Base-by-base conservation (phyloP, 2,113 vertebrate species). In the Semnornis frantzii region DNA sequence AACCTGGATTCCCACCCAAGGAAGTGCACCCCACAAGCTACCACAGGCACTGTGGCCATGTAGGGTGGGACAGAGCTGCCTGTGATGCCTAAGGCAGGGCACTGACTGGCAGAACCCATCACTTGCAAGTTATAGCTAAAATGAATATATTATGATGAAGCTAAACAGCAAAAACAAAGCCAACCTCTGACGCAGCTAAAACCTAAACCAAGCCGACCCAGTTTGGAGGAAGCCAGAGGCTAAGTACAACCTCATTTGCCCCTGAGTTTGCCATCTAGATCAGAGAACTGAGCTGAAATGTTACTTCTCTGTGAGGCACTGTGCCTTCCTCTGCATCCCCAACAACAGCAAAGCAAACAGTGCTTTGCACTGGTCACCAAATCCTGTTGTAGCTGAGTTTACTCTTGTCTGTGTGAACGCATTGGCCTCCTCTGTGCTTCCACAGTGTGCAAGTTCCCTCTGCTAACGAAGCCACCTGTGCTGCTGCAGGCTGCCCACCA, bases 331-430 rank as follows among this genome's bases (percentile, higher is more conserved):
- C 79, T 71, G 66, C 71, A 92, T 19, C 64, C 78, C 64, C 82
- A 95, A 55, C 78, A 82, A 28, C 58, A 87, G 81, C 66, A 70
- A 76, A 76, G 28, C 2, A 55, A 96, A 91, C 44, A 87, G 65
- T 87, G 44, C 60, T 73, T 85, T 3, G 3, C 52, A 18, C 85
- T 87, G 82, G 42, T 72, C 91, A 91, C 82, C 89, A 92, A 60
- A 80, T 82, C 78, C 71, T 82, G 63, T 73, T 92, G 75, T 80
- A 76, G 34, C 0, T 0, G 33, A 28, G 55, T 89, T 93, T 96
- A 80, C 89, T 93, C 63, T 91, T 87, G 92, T 92, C 71, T 94
- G 52, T 85, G 63, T 84, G 75, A 93, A 90, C 42, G 42, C 75
- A 82, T 30, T 80, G 77, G 59, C 63, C 44, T 92, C 76, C 88